Base-by-base conservation (phyloP, 1,140 invertebrate genomes). In the Lepidurus couesii region DNA sequence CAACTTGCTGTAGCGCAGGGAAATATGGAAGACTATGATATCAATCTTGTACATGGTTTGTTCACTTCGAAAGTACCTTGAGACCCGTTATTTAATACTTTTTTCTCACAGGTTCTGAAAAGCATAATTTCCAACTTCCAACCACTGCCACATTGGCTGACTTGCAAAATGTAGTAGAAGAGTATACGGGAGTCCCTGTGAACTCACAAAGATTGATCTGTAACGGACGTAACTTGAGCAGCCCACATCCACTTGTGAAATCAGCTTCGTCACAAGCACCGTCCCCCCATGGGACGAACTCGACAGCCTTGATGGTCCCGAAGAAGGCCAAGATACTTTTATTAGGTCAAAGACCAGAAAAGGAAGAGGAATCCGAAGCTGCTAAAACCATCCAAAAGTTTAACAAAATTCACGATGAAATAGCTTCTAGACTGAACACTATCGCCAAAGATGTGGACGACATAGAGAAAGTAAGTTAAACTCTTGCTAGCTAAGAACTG, bases 291-390 rank as follows among this genome's bases (percentile, higher is more conserved):
- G 1, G 6, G 53, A 9, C 53, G 21, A 65, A 1, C 6, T 65
- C 53, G 53, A 65, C 53, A 16, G 53, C 53, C 8, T 65, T 65
- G 13, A 65, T 21, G 16, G 53, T 65, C 0, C 53, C 53, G 0
- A 9, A 21, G 53, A 65, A 65, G 53, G 53, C 53, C 53, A 65
- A 65, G 13, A 65, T 65, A 13, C 53, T 65, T 65, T 21, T 65
- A 21, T 16, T 65, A 65, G 53, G 53, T 21, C 53, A 65, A 65
- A 65, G 53, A 21, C 53, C 53, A 7, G 53, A 21, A 65, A 65
- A 65, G 53, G 53, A 65, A 65, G 53, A 65, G 21, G 53, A 65
- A 65, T 65, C 53, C 53, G 53, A 13, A 65, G 53, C 53, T 65
- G 53, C 53, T 8, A 9, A 21, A 21, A 21, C 13, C 13, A 65